phyloP scores from a whole-genome alignment of 2,113 vertebrate species.

The Polypterus bichir region DNA sequence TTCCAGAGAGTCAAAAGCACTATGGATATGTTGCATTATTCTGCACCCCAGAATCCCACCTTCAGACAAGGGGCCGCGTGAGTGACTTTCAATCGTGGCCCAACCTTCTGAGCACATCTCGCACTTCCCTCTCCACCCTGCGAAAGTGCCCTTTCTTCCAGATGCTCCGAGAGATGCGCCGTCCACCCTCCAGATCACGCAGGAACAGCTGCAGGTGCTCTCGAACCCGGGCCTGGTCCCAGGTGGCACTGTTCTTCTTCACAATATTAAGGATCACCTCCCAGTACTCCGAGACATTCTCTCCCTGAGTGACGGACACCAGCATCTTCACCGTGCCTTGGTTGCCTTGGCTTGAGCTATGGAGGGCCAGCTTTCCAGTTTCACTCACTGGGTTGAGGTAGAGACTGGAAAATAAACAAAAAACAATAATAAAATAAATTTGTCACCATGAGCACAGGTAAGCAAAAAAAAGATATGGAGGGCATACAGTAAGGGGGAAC shows the following conservation, averaged over 20 bases:
- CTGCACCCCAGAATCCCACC: too few relatives aligned
- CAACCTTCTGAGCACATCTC: slow-evolving; percentile 48
- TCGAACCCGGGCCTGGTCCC: slow-evolving; percentile 58
- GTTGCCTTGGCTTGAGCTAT: slow-evolving; percentile 31
- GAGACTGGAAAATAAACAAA: slow-evolving; percentile 44
- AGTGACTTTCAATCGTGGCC: too few relatives aligned
- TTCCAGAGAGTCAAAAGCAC: too few relatives aligned
- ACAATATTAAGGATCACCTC: slow-evolving; percentile 70
- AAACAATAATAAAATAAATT: accelerated
- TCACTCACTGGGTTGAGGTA: slow-evolving; percentile 86
- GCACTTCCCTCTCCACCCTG: slow-evolving; percentile 65
- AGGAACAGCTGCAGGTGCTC: slow-evolving; percentile 73
- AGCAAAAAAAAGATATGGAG: slow-evolving; percentile 12
- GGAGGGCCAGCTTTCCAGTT: slow-evolving; percentile 62
- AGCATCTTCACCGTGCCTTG: slow-evolving; percentile 55
- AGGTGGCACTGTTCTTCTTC: slow-evolving; percentile 63
- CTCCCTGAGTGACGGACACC: slow-evolving; percentile 74
- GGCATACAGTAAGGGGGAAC: background rate
- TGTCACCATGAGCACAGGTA: background rate
- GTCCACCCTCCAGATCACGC: slow-evolving; percentile 74
- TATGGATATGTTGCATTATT: too few relatives aligned
- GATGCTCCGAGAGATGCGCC: slow-evolving; percentile 60
- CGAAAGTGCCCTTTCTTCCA: slow-evolving; percentile 79
- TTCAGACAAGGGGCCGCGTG: too few relatives aligned
- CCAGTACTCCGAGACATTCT: slow-evolving; percentile 74